Percentiles rank a stretch among this genome's conserved stretches.
These are phyloP conservation scores for Bellardia bayeri DNA, from an alignment of 2,888 invertebrate species.

Conservation along the genomic window DNA sequence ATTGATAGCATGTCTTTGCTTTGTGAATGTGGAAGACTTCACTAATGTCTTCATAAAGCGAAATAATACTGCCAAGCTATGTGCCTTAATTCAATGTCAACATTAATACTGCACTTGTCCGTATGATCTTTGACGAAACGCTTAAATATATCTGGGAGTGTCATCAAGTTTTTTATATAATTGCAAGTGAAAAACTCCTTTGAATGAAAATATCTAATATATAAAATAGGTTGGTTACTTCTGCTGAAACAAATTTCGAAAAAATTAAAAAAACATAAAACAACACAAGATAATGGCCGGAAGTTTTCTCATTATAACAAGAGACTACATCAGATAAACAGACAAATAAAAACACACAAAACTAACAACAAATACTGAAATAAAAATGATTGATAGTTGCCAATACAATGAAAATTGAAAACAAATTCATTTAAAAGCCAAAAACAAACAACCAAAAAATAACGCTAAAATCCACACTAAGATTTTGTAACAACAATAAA, in stretches of 20 bases:
- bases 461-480: conserved; percentile 27
- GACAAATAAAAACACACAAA: conserved; percentile 26
- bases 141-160: too few relatives aligned
- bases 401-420: conserved; percentile 69
- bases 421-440: conserved; percentile 63
- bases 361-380: conserved; percentile 28
- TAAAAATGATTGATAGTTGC: conserved; percentile 70
- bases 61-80: too few relatives aligned
- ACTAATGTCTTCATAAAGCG: too few relatives aligned
- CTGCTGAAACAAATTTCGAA: conserved; percentile 31
- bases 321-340: conserved; percentile 45
- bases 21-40: too few relatives aligned
- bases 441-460: conserved; percentile 4
- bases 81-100: too few relatives aligned
- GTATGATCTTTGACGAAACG: too few relatives aligned
- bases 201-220: too few relatives aligned
- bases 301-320: conserved; percentile 68
- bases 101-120: too few relatives aligned
- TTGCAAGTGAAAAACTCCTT: too few relatives aligned
- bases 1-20: too few relatives aligned
- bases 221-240: conserved; percentile 14
- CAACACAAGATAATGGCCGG: conserved; percentile 71
- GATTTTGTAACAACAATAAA: conserved; percentile 53
- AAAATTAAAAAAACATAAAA: conserved; percentile 38
- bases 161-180: too few relatives aligned